Conservation (phyloP, 2,888 invertebrate genomes). For the Amblyjoppa proteus region DNA sequence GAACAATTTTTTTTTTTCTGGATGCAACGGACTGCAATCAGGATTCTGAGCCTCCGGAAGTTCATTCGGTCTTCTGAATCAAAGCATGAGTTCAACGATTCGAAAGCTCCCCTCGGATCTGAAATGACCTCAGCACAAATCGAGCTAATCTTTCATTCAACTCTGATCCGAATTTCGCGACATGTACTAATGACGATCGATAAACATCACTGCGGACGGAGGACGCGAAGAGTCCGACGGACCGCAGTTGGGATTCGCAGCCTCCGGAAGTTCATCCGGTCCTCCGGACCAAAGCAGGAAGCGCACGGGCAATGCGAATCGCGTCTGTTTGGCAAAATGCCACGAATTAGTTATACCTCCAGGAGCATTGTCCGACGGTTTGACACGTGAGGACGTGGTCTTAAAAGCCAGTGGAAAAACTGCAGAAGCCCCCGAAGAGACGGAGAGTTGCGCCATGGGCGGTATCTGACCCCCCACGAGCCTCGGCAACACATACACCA, state of each 20-base stretch:
- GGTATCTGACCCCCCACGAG: slow-evolving; percentile 80
- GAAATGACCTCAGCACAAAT: neutral
- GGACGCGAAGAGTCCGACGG: neutral
- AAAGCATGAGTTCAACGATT: no score
- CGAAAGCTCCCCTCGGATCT: no score
- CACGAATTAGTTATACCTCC: slow-evolving; percentile 55
- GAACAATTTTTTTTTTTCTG: no score
- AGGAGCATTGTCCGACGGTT: slow-evolving; percentile 36
- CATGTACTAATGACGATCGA: neutral
- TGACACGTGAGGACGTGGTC: slow-evolving; percentile 56
- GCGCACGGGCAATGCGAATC: slow-evolving; percentile 14
- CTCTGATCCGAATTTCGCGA: neutral
- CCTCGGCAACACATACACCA: slow-evolving; percentile 57
- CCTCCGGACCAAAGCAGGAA: slow-evolving; percentile 11
- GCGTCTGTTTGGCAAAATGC: slow-evolving; percentile 25
- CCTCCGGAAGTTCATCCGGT: slow-evolving; percentile 60
- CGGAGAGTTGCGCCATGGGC: slow-evolving; percentile 75
- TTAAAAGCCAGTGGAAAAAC: slow-evolving; percentile 64
- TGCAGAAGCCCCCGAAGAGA: slow-evolving; percentile 62
- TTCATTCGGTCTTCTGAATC: no score
- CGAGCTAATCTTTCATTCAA: no score
- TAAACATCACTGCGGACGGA: neutral
- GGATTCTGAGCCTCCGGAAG: no score
- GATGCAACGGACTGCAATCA: no score
- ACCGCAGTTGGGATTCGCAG: neutral